Percentiles rank a stretch among this genome's conserved stretches.
Conservation (phyloP, 2,797 vertebrate genomes). For the Psittacula echo region DNA sequence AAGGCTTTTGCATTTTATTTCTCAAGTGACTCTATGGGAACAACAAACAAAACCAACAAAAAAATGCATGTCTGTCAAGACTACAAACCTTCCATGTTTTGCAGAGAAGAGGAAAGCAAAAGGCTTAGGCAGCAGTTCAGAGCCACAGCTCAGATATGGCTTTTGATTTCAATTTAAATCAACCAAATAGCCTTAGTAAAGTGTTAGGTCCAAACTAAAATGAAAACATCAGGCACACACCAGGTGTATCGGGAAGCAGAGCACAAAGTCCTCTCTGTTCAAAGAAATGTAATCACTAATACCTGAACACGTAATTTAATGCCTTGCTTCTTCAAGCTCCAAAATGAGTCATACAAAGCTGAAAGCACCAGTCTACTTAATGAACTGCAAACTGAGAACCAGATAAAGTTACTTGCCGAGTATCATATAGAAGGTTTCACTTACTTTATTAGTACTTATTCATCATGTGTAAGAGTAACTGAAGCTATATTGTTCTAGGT, state of each 20-base stretch:
- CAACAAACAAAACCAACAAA: background rate
- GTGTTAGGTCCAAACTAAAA: background rate
- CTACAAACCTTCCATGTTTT: background rate
- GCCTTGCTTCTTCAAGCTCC: background rate
- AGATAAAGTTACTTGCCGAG: background rate
- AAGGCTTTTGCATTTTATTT: conserved; percentile 1
- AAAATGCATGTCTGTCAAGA: background rate
- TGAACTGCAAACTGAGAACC: background rate
- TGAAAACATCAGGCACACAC: background rate
- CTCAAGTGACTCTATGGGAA: background rate
- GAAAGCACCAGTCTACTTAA: background rate
- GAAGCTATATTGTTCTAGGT: background rate
- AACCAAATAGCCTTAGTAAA: background rate
- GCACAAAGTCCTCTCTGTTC: background rate
- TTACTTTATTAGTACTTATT: background rate
- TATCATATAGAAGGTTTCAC: background rate
- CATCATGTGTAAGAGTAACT: background rate
- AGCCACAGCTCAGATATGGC: background rate
- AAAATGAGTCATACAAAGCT: background rate
- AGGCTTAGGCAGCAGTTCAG: background rate
- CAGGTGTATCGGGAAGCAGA: background rate
- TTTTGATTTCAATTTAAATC: background rate
- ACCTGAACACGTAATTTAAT: background rate
- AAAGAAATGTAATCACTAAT: background rate
- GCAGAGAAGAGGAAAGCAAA: background rate